Evolutionary conservation across 2,113 vertebrate genomes (phyloP).

Genomic region (Syrmaticus mikado): DNA sequence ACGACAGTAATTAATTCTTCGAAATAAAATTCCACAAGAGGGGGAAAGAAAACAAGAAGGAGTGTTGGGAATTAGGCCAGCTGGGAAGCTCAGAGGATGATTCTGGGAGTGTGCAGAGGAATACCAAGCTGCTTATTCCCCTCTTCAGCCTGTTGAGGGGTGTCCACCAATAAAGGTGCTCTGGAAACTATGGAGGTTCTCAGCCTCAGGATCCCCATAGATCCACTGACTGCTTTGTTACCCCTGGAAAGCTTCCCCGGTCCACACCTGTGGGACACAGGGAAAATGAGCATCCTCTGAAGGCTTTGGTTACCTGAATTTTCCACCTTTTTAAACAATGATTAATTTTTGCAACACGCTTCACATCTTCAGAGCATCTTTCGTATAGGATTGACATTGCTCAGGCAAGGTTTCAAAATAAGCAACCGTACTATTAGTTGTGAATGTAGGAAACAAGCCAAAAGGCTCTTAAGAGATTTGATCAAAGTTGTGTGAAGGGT

Average conservation of each 20-base stretch:
- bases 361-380: neutral
- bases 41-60: constrained; percentile 41
- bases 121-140: neutral
- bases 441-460: neutral
- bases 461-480: neutral
- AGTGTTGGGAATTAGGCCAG: neutral
- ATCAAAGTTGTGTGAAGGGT: neutral
- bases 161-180: neutral
- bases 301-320: neutral
- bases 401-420: neutral
- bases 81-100: neutral
- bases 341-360: neutral
- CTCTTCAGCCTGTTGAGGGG: neutral
- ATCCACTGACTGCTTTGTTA: neutral
- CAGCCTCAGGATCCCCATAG: neutral
- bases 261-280: neutral
- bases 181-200: no score
- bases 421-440: neutral
- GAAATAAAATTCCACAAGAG: constrained; percentile 29
- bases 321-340: neutral
- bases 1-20: constrained; percentile 54
- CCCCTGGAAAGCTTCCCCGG: neutral
- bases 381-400: neutral
- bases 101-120: neutral
- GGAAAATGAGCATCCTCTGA: neutral